Conservation (phyloP, 2,113 vertebrate genomes). For the Bostrychus sinensis region DNA sequence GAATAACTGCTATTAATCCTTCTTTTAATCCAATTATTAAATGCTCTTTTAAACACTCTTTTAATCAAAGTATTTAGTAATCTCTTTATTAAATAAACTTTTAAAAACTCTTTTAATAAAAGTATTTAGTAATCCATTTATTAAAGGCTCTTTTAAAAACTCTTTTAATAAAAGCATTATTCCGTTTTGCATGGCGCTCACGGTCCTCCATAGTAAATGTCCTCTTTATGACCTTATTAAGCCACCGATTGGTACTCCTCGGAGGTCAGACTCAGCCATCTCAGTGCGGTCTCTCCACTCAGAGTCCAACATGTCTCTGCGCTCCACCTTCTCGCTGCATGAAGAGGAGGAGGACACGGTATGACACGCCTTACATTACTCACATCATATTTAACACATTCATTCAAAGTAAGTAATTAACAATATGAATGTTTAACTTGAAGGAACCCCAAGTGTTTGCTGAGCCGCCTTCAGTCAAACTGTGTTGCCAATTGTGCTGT, state of each 20-base stretch:
- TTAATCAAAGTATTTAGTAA: too few species aligned
- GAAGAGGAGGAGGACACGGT: slow-evolving; percentile 98
- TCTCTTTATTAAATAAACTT: too few species aligned
- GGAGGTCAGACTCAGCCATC: slow-evolving; percentile 95
- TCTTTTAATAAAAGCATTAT: too few species aligned
- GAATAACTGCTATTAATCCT: too few species aligned
- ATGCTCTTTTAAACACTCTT: too few species aligned
- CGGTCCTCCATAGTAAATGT: not conserved
- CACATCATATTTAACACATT: slow-evolving; percentile 5
- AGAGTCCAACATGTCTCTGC: slow-evolving; percentile 97
- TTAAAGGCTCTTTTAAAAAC: too few species aligned
- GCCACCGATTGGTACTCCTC: slow-evolving; percentile 92
- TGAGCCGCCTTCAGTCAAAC: slow-evolving; percentile 94
- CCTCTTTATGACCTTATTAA: slow-evolving; percentile 45
- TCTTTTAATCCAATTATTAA: too few species aligned
- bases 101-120: too few species aligned
- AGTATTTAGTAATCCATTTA: too few species aligned
- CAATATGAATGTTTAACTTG: slow-evolving; percentile 11
- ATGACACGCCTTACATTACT: slow-evolving; percentile 43
- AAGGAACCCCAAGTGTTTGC: slow-evolving; percentile 97
- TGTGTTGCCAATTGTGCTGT: slow-evolving; percentile 97
- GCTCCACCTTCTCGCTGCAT: slow-evolving; percentile 96
- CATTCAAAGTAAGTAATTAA: not conserved
- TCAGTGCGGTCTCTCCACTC: slow-evolving; percentile 95
- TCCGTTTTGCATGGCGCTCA: too few species aligned